phyloP scores from a whole-genome alignment of 2,888 invertebrate genomes.

The Scrobipalpa atriplicella region DNA sequence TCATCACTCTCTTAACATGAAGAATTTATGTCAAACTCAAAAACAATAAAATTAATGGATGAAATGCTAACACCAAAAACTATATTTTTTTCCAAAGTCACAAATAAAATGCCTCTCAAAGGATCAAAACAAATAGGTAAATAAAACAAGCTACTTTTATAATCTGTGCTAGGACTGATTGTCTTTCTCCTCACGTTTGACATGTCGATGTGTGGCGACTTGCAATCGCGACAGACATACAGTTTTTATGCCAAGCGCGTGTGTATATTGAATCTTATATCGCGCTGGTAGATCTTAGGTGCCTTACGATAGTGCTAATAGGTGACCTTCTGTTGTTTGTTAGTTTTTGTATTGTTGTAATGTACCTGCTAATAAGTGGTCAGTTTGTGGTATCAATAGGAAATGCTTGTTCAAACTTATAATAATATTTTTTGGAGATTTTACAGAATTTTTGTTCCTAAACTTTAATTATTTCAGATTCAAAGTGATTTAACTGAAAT shows the following conservation, averaged over 20 bases:
- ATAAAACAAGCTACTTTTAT: slow-evolving; percentile 39
- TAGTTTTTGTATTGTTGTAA: slow-evolving; percentile 3
- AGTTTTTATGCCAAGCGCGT: slow-evolving; percentile 71
- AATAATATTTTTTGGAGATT: no score
- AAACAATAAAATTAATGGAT: not conserved
- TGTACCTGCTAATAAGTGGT: not conserved
- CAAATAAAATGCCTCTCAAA: not conserved
- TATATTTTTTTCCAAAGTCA: not conserved
- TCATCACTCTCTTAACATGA: no score
- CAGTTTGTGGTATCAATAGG: no score
- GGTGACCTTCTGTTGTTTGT: slow-evolving; percentile 14
- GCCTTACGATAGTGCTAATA: slow-evolving; percentile 1
- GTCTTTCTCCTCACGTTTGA: slow-evolving; percentile 62
- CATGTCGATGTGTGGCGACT: slow-evolving; percentile 60
- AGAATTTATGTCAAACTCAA: no score
- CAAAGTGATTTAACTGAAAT: no score
- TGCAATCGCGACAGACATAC: slow-evolving; percentile 63
- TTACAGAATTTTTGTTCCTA: no score
- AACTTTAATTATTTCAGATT: no score
- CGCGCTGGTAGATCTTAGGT: slow-evolving; percentile 34
- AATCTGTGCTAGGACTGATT: slow-evolving; percentile 57
- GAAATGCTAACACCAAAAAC: not conserved
- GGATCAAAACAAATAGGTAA: slow-evolving; percentile 28
- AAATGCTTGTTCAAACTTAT: no score
- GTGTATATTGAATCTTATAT: slow-evolving; percentile 77